These are phyloP conservation scores for Thumatha senex DNA, from an alignment of 2,888 invertebrate species.

Conservation along the genomic window DNA sequence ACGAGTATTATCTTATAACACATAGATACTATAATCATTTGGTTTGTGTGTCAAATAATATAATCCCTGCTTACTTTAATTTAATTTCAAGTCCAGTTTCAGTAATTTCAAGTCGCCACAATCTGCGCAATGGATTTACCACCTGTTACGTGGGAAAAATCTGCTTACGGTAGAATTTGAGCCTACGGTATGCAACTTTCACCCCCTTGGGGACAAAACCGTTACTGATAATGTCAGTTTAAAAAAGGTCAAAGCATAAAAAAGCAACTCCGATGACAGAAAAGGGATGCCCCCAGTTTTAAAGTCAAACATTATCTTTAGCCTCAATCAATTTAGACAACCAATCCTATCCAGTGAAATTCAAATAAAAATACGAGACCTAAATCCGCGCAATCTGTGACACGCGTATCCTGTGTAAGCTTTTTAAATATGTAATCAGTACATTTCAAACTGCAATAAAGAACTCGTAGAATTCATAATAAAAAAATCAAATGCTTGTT, in stretches of 20 bases:
- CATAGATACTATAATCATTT: no score
- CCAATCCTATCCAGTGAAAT: not conserved
- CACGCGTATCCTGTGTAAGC: slow-evolving; percentile 17
- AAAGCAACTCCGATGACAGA: slow-evolving; percentile 2
- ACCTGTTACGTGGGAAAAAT: no score
- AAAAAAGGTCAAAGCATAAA: not conserved
- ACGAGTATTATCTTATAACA: no score
- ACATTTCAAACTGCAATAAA: slow-evolving; percentile 20
- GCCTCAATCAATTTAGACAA: not conserved
- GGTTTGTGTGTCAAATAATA: no score
- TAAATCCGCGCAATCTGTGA: slow-evolving; percentile 10
- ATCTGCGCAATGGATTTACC: no score
- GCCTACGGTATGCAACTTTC: no score
- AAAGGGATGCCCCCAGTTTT: not conserved
- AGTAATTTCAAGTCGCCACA: no score
- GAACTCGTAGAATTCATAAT: slow-evolving; percentile 13
- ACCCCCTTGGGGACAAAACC: no score
- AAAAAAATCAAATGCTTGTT: slow-evolving; percentile 17
- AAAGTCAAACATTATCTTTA: not conserved
- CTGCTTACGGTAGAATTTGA: no score
- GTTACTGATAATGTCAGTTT: no score
- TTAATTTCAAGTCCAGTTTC: no score
- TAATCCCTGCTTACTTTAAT: no score
- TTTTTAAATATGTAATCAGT: slow-evolving; percentile 34
- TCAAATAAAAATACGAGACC: slow-evolving; percentile 2